phyloP scores from a whole-genome alignment of 2,888 invertebrate genomes.

The Melinaea menophilus region DNA sequence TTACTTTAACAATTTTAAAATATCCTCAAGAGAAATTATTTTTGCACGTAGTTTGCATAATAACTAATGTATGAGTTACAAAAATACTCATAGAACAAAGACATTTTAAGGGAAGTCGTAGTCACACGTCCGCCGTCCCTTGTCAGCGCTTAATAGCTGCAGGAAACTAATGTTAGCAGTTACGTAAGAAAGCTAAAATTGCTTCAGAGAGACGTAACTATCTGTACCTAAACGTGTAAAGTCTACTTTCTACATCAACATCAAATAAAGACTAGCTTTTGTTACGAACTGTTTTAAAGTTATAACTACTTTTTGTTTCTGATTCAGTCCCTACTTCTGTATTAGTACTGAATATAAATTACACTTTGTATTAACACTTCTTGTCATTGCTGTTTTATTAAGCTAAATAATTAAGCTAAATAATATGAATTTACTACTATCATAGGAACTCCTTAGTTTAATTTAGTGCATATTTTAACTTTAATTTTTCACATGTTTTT shows the following conservation, averaged over 20 bases:
- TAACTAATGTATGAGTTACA: not conserved
- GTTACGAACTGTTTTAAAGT: conserved; percentile 4
- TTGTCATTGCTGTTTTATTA: too few species aligned
- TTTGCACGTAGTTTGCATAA: not conserved
- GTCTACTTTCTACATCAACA: not conserved
- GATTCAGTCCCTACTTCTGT: not conserved
- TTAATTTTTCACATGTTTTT: not conserved
- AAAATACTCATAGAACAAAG: conserved; percentile 1
- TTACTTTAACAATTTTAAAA: too few species aligned
- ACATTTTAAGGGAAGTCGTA: conserved; percentile 9
- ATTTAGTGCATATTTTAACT: too few species aligned
- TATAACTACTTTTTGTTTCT: conserved; percentile 8
- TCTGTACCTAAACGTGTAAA: conserved; percentile 8
- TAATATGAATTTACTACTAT: too few species aligned
- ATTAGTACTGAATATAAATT: not conserved
- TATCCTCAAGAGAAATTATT: too few species aligned
- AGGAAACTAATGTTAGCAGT: conserved; percentile 14
- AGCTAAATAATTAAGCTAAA: too few species aligned
- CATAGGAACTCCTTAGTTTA: too few species aligned
- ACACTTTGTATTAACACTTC: too few species aligned
- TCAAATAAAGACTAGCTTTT: conserved; percentile 7
- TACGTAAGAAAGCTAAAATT: conserved; percentile 9
- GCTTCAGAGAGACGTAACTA: conserved; percentile 12
- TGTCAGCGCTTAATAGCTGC: conserved; percentile 12
- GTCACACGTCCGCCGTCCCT: conserved; percentile 8